A percentile compares a stretch with the other conserved stretches of the same genome.
phyloP scores from a whole-genome alignment of 2,797 vertebrate species.

The Ctenosaura bakeri region DNA sequence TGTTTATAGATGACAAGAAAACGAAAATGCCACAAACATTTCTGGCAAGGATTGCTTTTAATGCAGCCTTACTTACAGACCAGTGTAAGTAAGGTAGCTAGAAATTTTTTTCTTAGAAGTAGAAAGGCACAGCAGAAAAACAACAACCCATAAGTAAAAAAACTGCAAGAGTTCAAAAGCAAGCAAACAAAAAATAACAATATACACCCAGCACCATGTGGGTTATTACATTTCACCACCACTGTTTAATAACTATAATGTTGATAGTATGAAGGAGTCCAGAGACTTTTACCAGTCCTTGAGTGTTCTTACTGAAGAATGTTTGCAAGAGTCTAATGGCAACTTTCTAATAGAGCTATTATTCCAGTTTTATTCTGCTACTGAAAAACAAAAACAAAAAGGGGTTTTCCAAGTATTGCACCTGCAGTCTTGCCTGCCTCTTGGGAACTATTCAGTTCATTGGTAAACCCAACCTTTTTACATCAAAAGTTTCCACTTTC shows the following conservation, averaged over 20 bases:
- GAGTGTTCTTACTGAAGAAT: slow-evolving; percentile 36
- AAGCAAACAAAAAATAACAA: slow-evolving; percentile 32
- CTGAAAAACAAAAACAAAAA: slow-evolving; percentile 49
- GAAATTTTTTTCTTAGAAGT: slow-evolving; percentile 31
- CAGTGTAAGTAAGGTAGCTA: not conserved
- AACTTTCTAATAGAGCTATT: slow-evolving; percentile 43
- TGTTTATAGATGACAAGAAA: slow-evolving; percentile 17
- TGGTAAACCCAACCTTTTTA: slow-evolving; percentile 72
- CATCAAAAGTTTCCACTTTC: slow-evolving; percentile 85
- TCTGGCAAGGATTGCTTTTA: not conserved
- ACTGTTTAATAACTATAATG: not conserved
- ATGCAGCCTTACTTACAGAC: slow-evolving; percentile 24
- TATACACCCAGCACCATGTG: slow-evolving; percentile 28
- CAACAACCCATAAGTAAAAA: accelerated
- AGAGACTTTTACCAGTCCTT: not conserved
- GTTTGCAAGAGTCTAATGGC: slow-evolving; percentile 13
- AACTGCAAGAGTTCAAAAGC: not conserved
- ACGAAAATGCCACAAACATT: not conserved
- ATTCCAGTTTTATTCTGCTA: slow-evolving; percentile 61
- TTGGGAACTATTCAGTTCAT: slow-evolving; percentile 63
- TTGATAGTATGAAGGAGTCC: not conserved
- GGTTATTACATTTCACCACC: slow-evolving; percentile 32
- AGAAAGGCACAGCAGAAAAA: not conserved
- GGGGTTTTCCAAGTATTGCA: slow-evolving; percentile 73
- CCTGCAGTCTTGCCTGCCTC: slow-evolving; percentile 72